Percentiles rank a stretch among this genome's conserved stretches.
Conservation (phyloP, 2,888 invertebrate genomes). For the Ormyrus labotus region DNA sequence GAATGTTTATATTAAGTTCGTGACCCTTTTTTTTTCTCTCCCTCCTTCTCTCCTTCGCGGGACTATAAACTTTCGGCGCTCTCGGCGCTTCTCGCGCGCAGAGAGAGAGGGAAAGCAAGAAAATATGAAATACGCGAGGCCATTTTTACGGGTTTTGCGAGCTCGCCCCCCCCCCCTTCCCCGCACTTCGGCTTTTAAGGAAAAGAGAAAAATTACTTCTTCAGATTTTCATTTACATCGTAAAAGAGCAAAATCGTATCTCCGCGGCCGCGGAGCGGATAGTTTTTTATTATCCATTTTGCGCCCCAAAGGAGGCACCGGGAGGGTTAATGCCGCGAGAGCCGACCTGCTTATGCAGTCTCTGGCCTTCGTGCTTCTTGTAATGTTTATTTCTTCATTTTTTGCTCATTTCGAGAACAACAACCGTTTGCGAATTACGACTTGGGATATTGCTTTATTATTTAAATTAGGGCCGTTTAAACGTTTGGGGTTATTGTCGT, state of each 20-base stretch:
- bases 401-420: not conserved
- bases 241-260: conserved; percentile 2
- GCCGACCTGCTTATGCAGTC: no score
- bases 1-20: conserved; percentile 55
- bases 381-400: not conserved
- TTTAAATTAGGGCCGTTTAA: no score
- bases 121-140: conserved; percentile 37
- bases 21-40: conserved; percentile 17
- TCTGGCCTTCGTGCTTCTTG: no score
- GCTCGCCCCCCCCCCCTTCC: not conserved
- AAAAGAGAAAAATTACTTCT: conserved; percentile 11
- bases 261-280: no score
- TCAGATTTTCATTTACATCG: conserved; percentile 20
- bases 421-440: no score
- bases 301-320: not conserved
- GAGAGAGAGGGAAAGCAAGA: not conserved
- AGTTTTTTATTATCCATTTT: not conserved
- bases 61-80: conserved; percentile 39
- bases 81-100: not conserved
- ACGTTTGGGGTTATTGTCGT: no score
- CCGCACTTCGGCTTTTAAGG: conserved; percentile 10
- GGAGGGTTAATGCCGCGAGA: not conserved
- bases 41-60: not conserved
- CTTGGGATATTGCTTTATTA: no score
- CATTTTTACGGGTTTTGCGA: conserved; percentile 26